A percentile compares a stretch with the other conserved stretches of the same genome.
Conservation (phyloP, 2,113 vertebrate genomes). For the Piaya cayana region DNA sequence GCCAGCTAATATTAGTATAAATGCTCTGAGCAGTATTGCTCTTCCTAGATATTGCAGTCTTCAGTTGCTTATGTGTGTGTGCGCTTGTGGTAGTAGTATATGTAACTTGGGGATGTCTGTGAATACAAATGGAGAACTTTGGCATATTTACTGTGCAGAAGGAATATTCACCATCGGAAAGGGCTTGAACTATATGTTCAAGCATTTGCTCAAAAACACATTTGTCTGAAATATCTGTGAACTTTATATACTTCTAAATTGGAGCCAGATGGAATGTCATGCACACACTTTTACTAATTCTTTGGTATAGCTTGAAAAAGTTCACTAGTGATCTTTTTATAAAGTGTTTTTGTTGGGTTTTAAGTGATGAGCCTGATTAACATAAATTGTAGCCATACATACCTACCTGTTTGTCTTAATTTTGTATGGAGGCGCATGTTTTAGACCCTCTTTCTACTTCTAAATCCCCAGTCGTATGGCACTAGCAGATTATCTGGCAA, state of each 20-base stretch:
- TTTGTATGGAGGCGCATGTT: background rate
- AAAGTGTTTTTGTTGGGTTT: background rate
- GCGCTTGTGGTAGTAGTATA: background rate
- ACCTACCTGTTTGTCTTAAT: background rate
- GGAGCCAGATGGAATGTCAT: conserved; percentile 9
- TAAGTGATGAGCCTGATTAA: background rate
- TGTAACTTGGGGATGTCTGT: background rate
- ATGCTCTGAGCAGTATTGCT: conserved; percentile 6
- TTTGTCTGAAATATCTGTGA: conserved; percentile 22
- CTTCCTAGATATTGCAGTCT: conserved; percentile 13
- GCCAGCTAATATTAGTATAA: conserved; percentile 61
- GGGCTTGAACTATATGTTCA: background rate
- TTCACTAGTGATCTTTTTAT: background rate
- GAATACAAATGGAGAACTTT: background rate
- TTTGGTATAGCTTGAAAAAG: background rate
- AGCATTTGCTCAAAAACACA: conserved; percentile 24
- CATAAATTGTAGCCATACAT: background rate
- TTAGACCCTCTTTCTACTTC: background rate
- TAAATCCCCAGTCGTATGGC: background rate
- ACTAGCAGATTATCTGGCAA: background rate
- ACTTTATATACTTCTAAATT: background rate
- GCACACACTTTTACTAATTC: background rate
- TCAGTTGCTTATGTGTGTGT: conserved; percentile 11
- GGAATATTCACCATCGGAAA: background rate
- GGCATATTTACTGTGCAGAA: background rate